Conservation (phyloP, 2,888 invertebrate species). For the Sipha maydis region DNA sequence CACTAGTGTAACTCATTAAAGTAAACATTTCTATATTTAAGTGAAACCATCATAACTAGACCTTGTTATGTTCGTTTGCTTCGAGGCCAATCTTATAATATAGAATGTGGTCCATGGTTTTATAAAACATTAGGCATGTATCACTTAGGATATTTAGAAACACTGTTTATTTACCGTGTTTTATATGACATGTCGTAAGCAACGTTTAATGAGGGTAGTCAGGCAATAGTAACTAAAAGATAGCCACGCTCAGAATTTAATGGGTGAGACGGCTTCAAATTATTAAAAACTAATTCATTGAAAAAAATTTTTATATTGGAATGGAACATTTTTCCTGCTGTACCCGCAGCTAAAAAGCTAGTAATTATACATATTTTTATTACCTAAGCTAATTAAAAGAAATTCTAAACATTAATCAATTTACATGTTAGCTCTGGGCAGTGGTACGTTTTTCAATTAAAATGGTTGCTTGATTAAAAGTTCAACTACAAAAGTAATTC, state of each 20-base stretch:
- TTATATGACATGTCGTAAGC: background rate
- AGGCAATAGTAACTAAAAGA: background rate
- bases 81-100: background rate
- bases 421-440: slow-evolving; percentile 5
- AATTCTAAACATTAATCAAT: slow-evolving; percentile 18
- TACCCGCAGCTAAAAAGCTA: background rate
- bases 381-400: background rate
- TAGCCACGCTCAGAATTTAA: background rate
- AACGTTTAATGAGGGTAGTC: background rate
- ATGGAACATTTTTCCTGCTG: too few relatives aligned
- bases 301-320: too few relatives aligned
- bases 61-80: background rate
- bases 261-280: too few relatives aligned
- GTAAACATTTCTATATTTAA: background rate
- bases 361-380: background rate
- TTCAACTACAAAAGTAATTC: background rate
- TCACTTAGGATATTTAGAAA: background rate
- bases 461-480: slow-evolving; percentile 25
- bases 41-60: slow-evolving; percentile 7
- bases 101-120: background rate
- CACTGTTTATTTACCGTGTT: background rate
- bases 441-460: background rate
- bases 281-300: too few relatives aligned
- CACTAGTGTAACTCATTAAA: background rate
- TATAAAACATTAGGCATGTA: background rate